Evolutionary conservation across 2,113 vertebrate species (phyloP).

Genomic region (Nansenia antarctica): DNA sequence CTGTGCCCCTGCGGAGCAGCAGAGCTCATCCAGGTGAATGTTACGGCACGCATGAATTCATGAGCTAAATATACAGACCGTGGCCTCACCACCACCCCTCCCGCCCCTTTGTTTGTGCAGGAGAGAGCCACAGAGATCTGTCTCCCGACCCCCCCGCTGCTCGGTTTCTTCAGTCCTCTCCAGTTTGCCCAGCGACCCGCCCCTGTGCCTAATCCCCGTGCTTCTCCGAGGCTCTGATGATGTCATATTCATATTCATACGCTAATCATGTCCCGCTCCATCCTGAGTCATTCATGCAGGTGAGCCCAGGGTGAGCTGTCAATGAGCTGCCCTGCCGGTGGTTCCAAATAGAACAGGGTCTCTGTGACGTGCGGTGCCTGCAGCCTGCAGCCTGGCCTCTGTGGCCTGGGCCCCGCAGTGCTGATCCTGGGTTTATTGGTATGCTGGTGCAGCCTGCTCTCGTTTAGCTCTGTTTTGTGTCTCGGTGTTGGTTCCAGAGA

Average conservation of each 20-base stretch:
- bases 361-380: conserved; percentile 44
- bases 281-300: background rate
- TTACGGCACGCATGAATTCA: conserved; percentile 47
- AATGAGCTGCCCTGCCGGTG: background rate
- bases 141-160: no score
- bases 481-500: conserved; percentile 23
- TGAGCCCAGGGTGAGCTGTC: background rate
- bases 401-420: background rate
- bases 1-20: conserved; percentile 37
- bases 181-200: background rate
- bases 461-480: conserved; percentile 39
- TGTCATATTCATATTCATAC: conserved; percentile 18
- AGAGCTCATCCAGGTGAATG: conserved; percentile 33
- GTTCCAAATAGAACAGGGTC: conserved; percentile 32
- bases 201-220: background rate
- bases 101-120: conserved; percentile 15
- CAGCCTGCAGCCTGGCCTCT: conserved; percentile 21
- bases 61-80: conserved; percentile 19
- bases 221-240: conserved; percentile 4
- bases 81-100: background rate
- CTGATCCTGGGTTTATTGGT: conserved; percentile 16
- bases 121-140: background rate
- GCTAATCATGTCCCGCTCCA: background rate
- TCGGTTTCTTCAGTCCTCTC: background rate
- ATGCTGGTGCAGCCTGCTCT: conserved; percentile 33